phyloP scores from a whole-genome alignment of 2,797 vertebrate species.

The Eulemur coronatus region DNA sequence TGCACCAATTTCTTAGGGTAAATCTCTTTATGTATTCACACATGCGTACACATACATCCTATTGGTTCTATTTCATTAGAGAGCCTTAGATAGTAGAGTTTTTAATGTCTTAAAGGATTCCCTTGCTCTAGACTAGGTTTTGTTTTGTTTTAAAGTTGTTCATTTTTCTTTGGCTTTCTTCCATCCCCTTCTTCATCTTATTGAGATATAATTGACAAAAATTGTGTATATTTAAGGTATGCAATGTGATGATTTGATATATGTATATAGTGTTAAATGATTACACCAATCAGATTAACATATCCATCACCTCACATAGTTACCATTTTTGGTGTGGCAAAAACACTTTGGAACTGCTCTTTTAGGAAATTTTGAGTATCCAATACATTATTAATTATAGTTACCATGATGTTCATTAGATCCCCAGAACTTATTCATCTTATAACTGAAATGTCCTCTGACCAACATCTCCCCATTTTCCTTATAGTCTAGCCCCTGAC shows the following conservation, averaged over 20 bases:
- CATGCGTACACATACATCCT: background rate
- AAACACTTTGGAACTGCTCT: background rate
- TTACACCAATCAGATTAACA: background rate
- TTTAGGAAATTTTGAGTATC: background rate
- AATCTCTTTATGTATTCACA: background rate
- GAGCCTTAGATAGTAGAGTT: background rate
- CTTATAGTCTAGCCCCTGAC: background rate
- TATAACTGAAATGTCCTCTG: background rate
- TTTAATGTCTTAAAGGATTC: slow-evolving; percentile 61
- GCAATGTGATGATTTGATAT: too few species aligned
- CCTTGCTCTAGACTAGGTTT: slow-evolving; percentile 63
- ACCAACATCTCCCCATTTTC: background rate
- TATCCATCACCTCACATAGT: background rate
- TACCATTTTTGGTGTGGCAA: background rate
- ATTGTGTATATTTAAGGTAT: background rate
- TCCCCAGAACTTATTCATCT: background rate
- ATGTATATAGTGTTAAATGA: background rate
- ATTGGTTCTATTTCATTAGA: background rate
- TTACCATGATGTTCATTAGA: background rate
- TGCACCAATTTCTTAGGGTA: background rate
- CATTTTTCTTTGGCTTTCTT: background rate
- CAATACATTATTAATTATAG: background rate
- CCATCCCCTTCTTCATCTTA: background rate
- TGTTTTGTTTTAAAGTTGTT: background rate
- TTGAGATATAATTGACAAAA: background rate